A percentile compares a stretch with the other conserved stretches of the same genome.
Conservation (phyloP, 2,888 invertebrate genomes). For the Agonopterix subpropinquella region DNA sequence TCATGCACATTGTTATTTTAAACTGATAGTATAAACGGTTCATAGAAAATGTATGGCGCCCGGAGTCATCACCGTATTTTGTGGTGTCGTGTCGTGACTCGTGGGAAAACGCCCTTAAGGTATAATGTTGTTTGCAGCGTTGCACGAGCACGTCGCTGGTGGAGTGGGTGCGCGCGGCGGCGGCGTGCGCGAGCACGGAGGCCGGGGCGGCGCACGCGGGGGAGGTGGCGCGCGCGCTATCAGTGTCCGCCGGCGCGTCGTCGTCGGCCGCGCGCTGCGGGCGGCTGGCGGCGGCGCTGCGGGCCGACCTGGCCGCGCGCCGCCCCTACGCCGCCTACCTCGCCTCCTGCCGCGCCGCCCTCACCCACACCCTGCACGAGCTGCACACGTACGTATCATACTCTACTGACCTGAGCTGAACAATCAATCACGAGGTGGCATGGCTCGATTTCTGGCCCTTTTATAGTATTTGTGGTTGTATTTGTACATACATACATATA, state of each 20-base stretch:
- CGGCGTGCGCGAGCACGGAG: conserved; percentile 28
- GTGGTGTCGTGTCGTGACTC: no score
- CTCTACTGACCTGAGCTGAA: no score
- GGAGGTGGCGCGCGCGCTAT: conserved; percentile 24
- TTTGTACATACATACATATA: no score
- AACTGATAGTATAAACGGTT: no score
- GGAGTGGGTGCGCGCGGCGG: conserved; percentile 54
- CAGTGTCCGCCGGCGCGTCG: conserved; percentile 6
- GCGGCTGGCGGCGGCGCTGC: conserved; percentile 51
- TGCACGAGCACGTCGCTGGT: conserved; percentile 49
- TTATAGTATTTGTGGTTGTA: no score
- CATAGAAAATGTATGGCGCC: no score
- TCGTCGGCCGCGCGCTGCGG: conserved; percentile 21
- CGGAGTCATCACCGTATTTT: no score
- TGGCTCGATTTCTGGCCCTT: no score
- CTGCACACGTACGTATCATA: conserved; percentile 33
- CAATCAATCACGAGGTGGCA: no score
- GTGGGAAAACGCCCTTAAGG: no score
- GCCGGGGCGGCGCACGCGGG: conserved; percentile 23
- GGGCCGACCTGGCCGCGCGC: conserved; percentile 59
- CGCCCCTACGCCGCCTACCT: conserved; percentile 61
- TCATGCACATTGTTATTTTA: no score
- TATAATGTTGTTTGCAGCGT: conserved; percentile 30
- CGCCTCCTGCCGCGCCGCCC: conserved; percentile 47
- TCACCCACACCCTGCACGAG: conserved; percentile 43